Base-by-base conservation (phyloP, 1,140 invertebrate genomes). In the Druon quercuslanigerum region DNA sequence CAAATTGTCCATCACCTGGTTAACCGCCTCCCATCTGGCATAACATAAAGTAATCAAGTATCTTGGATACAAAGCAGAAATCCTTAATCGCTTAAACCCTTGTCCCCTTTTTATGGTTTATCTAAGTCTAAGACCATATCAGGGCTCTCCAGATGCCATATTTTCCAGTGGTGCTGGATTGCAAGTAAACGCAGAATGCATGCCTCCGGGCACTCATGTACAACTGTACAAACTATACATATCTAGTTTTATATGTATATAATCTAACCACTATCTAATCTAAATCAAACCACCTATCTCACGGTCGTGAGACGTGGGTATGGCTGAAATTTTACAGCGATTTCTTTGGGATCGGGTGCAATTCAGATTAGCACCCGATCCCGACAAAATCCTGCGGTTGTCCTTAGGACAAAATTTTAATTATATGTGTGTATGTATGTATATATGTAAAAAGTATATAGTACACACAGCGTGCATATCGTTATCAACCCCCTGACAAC, bases 401-500 rank as follows among this genome's bases (percentile, higher is more conserved):
- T n/a, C n/a, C n/a, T n/a, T n/a, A n/a, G n/a, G n/a, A n/a, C n/a
- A n/a, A n/a, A n/a, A n/a, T n/a, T n/a, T n/a, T n/a, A n/a, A n/a
- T n/a, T n/a, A n/a, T n/a, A n/a, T n/a, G n/a, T n/a, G n/a, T n/a
- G n/a, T n/a, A n/a, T n/a, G 60, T 70, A 75, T 70, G 76, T 75
- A 77, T 25, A 60, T 66, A 75, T 57, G 71, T 71, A 66, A 71
- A 51, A 78, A 51, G 71, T 73, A 75, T 78, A 79, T 74, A 72
- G 76, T 81, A 72, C 73, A 75, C 56, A 46, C 66, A 81, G 81
- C 84, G 83, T 84, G 84, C 85, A 88, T 87, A 88, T 87, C 88
- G 88, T 87, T 89, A 88, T 88, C 88, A 87, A 86, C 82, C 85
- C 87, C 88, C 85, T 86, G 87, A 89, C 87, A 89, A 89, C 87